These are phyloP conservation scores for Diploptera punctata DNA, from an alignment of 2,888 invertebrate genomes.

Conservation along the genomic window DNA sequence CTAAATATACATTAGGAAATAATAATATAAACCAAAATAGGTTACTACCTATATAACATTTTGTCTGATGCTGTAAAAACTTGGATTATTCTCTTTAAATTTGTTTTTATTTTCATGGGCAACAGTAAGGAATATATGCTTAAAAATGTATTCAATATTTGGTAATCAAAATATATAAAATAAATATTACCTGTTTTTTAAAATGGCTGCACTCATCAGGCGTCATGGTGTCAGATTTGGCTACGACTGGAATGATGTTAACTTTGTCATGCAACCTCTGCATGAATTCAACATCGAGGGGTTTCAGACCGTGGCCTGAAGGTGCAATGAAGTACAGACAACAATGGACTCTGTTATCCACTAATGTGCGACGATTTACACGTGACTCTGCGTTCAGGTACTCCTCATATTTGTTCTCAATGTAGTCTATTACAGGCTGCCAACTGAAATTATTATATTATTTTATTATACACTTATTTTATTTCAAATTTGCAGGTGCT, in stretches of 20 bases:
- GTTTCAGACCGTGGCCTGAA: conserved; percentile 96
- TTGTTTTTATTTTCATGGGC: too few species aligned
- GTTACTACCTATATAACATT: too few species aligned
- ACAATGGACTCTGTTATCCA: conserved; percentile 96
- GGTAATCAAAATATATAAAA: too few species aligned
- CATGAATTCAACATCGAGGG: conserved; percentile 99
- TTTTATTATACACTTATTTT: too few species aligned
- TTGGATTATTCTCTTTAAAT: too few species aligned
- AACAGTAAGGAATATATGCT: too few species aligned
- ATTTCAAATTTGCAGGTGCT: too few species aligned
- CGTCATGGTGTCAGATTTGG: conserved; percentile 98
- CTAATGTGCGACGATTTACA: conserved; percentile 86
- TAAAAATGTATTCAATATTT: too few species aligned
- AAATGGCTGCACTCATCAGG: conserved; percentile 96
- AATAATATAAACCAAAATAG: too few species aligned
- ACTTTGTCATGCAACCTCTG: conserved; percentile 98
- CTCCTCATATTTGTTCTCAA: conserved; percentile 96
- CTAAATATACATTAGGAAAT: too few species aligned
- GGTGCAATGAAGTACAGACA: conserved; percentile 99
- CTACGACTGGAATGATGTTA: conserved; percentile 98
- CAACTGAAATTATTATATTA: conserved; percentile 82
- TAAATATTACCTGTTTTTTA: conserved; percentile 87
- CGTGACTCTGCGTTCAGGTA: conserved; percentile 97
- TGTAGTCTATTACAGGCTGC: conserved; percentile 97
- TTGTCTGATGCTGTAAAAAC: too few species aligned